Evolutionary conservation across 2,888 invertebrate genomes (phyloP).

Genomic region (Chloroclysta siterata): DNA sequence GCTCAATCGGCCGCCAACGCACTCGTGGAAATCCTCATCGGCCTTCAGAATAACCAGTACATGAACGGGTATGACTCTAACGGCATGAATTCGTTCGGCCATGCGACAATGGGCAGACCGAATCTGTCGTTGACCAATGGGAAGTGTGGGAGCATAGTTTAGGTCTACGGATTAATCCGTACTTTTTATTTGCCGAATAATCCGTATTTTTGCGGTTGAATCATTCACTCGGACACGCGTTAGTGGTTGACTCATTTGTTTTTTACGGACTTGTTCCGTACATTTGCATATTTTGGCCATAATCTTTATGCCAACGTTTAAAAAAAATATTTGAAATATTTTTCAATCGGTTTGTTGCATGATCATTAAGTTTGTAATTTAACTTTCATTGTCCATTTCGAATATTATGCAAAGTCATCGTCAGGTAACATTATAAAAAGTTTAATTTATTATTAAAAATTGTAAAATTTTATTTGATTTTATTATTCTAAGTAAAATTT

Average conservation of each 20-base stretch:
- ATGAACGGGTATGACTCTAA: constrained; percentile 67
- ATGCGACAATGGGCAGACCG: constrained; percentile 64
- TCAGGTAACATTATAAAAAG: constrained; percentile 13
- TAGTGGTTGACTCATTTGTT: not conserved
- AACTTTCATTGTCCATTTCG: constrained; percentile 7
- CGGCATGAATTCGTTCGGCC: constrained; percentile 57
- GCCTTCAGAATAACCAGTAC: constrained; percentile 78
- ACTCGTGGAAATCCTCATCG: constrained; percentile 74
- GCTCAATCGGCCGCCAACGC: constrained; percentile 78
- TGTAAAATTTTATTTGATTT: constrained; percentile 20
- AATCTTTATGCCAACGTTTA: not conserved
- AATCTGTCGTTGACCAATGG: constrained; percentile 76
- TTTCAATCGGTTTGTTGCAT: not conserved
- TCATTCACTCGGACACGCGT: not conserved
- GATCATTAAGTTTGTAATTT: not conserved
- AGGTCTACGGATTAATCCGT: constrained; percentile 38
- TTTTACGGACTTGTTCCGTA: constrained; percentile 12
- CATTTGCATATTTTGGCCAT: not conserved
- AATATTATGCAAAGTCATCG: constrained; percentile 15
- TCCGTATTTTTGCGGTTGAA: constrained; percentile 7
- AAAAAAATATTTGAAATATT: constrained; percentile 3
- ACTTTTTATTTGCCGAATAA: constrained; percentile 1
- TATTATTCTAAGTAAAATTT: constrained; percentile 6
- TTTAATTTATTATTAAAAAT: constrained; percentile 20
- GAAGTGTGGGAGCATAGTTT: constrained; percentile 79